A percentile compares a stretch with the other conserved stretches of the same genome.
These are phyloP conservation scores for Sinocyclocheilus anophthalmus DNA, from an alignment of 2,113 vertebrate species.

Conservation along the genomic window DNA sequence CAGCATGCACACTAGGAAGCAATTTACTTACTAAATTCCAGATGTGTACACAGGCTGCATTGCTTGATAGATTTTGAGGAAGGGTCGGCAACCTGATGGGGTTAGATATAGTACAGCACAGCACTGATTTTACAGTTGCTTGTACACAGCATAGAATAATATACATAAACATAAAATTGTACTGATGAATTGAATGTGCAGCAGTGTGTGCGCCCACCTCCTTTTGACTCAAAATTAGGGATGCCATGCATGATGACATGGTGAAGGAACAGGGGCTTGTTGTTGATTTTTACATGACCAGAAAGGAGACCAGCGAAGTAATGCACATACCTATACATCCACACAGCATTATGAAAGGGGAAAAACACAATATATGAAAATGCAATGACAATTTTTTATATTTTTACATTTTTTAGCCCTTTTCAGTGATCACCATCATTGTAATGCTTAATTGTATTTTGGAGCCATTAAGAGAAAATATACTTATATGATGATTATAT, in stretches of 20 bases:
- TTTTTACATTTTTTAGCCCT: not conserved
- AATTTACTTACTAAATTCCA: constrained; percentile 90
- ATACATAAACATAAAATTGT: not conserved
- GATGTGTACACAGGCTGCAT: constrained; percentile 99
- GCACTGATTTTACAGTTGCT: not conserved
- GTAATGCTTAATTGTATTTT: not conserved
- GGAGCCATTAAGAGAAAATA: not conserved
- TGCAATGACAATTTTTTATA: not conserved
- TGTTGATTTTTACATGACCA: constrained; percentile 97
- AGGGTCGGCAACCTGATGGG: constrained; percentile 89
- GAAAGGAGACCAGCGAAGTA: constrained; percentile 97
- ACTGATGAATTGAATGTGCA: not conserved
- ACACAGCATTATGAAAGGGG: not conserved
- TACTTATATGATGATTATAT: not conserved
- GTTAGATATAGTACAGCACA: not conserved
- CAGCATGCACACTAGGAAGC: not conserved
- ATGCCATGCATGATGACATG: constrained; percentile 98
- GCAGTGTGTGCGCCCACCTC: constrained; percentile 73
- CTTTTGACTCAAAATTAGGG: constrained; percentile 95
- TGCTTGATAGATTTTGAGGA: constrained; percentile 98
- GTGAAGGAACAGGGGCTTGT: constrained; percentile 95
- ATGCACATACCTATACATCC: constrained; percentile 85
- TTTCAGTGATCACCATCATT: constrained; percentile 3
- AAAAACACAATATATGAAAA: not conserved
- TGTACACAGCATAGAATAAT: not conserved